Evolutionary conservation across 2,888 invertebrate genomes (phyloP), one percentile per base, ranked within the genome.

Genomic region (Poecilobothrus nobilitatus): DNA sequence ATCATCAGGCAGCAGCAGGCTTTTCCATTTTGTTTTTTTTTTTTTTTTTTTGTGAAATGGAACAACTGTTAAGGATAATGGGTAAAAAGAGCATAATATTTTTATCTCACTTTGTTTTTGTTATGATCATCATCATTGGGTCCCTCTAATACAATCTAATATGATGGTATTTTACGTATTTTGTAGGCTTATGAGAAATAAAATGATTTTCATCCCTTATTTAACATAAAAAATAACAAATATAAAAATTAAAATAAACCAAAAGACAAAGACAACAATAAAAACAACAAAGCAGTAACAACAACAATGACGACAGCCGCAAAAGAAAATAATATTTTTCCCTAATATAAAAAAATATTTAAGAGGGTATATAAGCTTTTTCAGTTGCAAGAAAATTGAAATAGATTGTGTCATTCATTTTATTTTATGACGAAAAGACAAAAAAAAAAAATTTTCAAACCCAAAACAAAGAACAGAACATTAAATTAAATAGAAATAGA

Each of bases 321-420:
- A 27, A 53, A 9, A 4, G n/a, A 53, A 15, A 53, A 53, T 53
- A 41, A 41, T 53, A 18, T 53, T 53, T 53, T 53, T 53, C n/a
- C n/a, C 15, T 53, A 2, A 18, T 53, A n/a, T 53, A 53, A 53
- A 12, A 53, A 27, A 27, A 4, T 27, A 27, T 27, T 27, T 27
- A 27, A 37, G 37, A 37, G 37, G 37, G 15, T 53, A 53, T 53
- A 2, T 53, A 6, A 27, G 27, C 27, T 53, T 53, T 53, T 53
- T 1, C n/a, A 6, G 53, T 53, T 53, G 1, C 18, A 53, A 18
- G 53, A 53, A 53, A 53, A 53, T 53, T 53, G 53, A 53, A 53
- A 53, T 53, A 53, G 53, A 53, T 53, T 53, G 53, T 53, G 53
- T 53, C 53, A 53, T 53, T 53, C 53, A 53, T 53, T 53, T 53